These are phyloP conservation scores for Prochilodus magdalenae DNA, from an alignment of 2,113 vertebrate species.

Conservation along the genomic window DNA sequence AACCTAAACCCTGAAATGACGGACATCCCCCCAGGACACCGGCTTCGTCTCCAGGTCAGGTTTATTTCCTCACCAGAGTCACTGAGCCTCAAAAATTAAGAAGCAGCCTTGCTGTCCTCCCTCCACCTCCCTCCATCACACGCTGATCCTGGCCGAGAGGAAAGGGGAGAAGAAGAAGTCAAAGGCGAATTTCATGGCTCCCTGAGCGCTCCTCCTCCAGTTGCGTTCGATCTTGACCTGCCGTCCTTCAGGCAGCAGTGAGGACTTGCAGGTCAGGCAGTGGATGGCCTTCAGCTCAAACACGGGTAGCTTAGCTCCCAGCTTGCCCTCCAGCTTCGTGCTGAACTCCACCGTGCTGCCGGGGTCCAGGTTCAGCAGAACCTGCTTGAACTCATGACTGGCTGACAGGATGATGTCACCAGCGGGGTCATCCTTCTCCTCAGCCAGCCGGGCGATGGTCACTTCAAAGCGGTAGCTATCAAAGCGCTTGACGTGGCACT, in stretches of 20 bases:
- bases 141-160: conserved; percentile 80
- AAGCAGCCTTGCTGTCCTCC: no score
- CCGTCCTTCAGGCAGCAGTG: conserved; percentile 75
- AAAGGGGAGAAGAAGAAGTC: conserved; percentile 97
- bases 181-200: conserved; percentile 91
- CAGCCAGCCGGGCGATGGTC: conserved; percentile 83
- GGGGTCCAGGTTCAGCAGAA: conserved; percentile 85
- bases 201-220: conserved; percentile 87
- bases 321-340: conserved; percentile 90
- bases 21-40: no score
- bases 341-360: conserved; percentile 93
- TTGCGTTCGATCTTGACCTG: conserved; percentile 94
- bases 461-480: conserved; percentile 94
- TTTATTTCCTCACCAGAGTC: no score
- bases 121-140: conserved; percentile 39
- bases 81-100: no score
- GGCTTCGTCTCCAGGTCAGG: no score
- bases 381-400: conserved; percentile 90
- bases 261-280: conserved; percentile 89
- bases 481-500: conserved; percentile 92
- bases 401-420: conserved; percentile 90
- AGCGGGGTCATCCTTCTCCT: conserved; percentile 78
- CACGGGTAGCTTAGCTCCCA: conserved; percentile 88
- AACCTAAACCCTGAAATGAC: no score
- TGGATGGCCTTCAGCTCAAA: conserved; percentile 95